Percentiles rank a stretch among this genome's conserved stretches.
phyloP scores from a whole-genome alignment of 2,113 vertebrate species.

The Rhinichthys klamathensis region DNA sequence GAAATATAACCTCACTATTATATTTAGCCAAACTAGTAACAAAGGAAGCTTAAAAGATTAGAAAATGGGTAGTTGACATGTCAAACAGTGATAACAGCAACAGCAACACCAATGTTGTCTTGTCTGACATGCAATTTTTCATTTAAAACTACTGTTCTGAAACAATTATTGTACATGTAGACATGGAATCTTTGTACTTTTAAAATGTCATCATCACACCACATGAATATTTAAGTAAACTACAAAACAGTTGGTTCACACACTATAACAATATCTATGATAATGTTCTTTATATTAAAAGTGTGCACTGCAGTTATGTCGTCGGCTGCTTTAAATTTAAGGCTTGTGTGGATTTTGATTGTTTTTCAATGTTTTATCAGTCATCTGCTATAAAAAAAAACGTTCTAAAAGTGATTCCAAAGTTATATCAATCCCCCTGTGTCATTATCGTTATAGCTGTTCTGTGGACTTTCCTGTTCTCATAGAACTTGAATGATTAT shows the following conservation, averaged over 20 bases:
- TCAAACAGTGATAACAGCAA: not conserved
- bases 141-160: not conserved
- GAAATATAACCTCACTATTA: conserved; percentile 1
- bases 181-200: not conserved
- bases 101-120: not conserved
- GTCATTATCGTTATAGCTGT: not conserved
- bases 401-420: not conserved
- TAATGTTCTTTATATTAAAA: not conserved
- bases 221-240: not conserved
- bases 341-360: not conserved
- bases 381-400: not conserved
- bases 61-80: not conserved
- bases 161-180: not conserved
- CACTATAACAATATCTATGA: not conserved
- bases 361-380: not conserved
- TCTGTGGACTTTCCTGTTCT: not conserved
- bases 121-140: not conserved
- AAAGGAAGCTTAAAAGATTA: not conserved
- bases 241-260: not conserved
- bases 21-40: not conserved
- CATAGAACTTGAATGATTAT: not conserved
- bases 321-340: not conserved
- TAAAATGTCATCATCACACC: not conserved
- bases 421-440: not conserved
- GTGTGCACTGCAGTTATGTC: not conserved